A percentile compares a stretch with the other conserved stretches of the same genome.
Conservation (phyloP, 2,888 invertebrate genomes). For the Cataglyphis altisquamis region DNA sequence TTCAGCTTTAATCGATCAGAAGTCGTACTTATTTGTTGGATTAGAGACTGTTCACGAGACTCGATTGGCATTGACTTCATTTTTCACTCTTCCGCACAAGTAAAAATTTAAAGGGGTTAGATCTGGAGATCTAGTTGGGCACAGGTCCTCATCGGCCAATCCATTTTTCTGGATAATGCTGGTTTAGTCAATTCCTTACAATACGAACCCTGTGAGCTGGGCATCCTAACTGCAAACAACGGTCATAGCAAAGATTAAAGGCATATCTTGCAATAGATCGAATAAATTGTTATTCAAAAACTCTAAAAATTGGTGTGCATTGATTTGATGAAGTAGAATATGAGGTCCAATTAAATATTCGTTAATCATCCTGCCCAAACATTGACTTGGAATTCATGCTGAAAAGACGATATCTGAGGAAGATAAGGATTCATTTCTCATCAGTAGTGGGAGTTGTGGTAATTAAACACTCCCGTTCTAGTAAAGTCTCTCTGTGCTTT, state of each 20-base stretch:
- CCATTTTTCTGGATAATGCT: constrained; percentile 34
- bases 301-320: too few species aligned
- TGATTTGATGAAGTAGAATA: too few species aligned
- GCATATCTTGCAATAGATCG: neutral
- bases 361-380: neutral
- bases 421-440: neutral
- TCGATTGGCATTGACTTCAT: too few species aligned
- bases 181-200: constrained; percentile 21
- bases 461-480: neutral
- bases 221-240: constrained; percentile 22
- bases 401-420: neutral
- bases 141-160: neutral
- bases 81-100: too few species aligned
- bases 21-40: too few species aligned
- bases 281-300: too few species aligned
- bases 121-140: too few species aligned
- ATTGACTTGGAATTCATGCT: neutral
- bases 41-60: too few species aligned
- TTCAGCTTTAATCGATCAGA: too few species aligned
- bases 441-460: neutral
- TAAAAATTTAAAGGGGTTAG: too few species aligned
- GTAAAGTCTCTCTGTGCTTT: neutral
- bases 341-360: too few species aligned
- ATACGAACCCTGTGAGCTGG: constrained; percentile 25
- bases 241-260: neutral